Conservation (phyloP, 2,113 vertebrate genomes). For the Phodopus roborovskii region DNA sequence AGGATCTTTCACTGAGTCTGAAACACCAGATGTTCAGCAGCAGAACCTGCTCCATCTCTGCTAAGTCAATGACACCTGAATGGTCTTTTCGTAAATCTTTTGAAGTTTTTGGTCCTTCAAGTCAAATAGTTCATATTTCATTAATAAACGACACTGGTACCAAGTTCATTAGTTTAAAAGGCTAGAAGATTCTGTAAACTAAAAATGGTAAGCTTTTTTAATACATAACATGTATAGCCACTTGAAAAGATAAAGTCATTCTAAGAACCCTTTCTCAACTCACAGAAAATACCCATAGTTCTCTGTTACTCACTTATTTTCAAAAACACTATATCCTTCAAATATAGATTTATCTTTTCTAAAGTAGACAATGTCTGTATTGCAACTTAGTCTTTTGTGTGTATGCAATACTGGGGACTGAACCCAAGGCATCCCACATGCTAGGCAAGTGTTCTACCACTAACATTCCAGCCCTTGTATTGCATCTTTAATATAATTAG, state of each 20-base stretch:
- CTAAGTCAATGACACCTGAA: neutral
- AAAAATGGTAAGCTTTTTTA: neutral
- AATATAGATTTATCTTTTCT: neutral
- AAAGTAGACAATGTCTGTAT: neutral
- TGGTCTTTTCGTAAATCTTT: neutral
- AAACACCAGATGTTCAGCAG: neutral
- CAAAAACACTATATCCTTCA: neutral
- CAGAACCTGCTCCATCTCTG: neutral
- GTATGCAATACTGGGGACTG: neutral
- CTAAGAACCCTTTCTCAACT: neutral
- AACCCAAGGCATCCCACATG: neutral
- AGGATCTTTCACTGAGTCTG: neutral
- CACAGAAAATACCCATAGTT: neutral
- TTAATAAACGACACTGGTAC: neutral
- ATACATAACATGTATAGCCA: neutral
- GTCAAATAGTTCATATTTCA: constrained; percentile 17
- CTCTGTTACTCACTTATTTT: neutral
- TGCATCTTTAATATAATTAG: neutral
- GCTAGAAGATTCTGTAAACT: neutral
- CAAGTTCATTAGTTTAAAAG: constrained; percentile 32
- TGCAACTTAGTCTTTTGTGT: neutral
- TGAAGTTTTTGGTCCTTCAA: neutral
- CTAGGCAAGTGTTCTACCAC: neutral
- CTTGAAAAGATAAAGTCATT: neutral
- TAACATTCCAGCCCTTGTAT: too few species aligned